Percentiles rank a stretch among this genome's conserved stretches.
These are phyloP conservation scores for Drosophila quasianomalipes DNA, from an alignment of 2,888 invertebrate species.

Conservation along the genomic window DNA sequence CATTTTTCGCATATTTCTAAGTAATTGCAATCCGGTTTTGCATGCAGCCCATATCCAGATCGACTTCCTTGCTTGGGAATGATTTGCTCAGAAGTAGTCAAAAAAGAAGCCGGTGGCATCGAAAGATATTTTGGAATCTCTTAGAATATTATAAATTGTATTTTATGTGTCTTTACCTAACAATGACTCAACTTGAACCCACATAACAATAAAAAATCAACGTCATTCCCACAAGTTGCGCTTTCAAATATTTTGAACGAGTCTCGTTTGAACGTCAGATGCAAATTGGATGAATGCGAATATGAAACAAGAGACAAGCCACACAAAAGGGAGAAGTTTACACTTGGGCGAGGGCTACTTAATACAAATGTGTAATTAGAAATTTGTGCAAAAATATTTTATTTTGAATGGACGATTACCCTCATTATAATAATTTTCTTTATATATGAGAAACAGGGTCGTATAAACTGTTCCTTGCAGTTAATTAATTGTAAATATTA, in stretches of 20 bases:
- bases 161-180: not conserved
- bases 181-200: conserved; percentile 2
- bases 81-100: conserved; percentile 8
- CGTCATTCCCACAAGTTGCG: conserved; percentile 51
- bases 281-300: conserved; percentile 68
- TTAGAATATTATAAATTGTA: not conserved
- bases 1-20: conserved; percentile 64
- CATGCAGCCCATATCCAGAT: conserved; percentile 31
- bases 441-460: not conserved
- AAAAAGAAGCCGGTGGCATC: not conserved
- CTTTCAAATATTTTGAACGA: conserved; percentile 34
- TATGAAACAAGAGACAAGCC: conserved; percentile 57
- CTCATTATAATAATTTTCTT: not conserved
- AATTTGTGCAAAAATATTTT: not conserved
- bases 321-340: conserved; percentile 8
- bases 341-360: conserved; percentile 13
- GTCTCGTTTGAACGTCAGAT: conserved; percentile 51
- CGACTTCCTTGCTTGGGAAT: conserved; percentile 20
- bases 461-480: not conserved
- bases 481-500: not conserved
- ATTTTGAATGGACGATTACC: not conserved
- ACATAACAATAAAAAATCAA: conserved; percentile 62
- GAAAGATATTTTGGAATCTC: not conserved
- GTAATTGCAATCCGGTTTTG: conserved; percentile 55
- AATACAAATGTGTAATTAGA: not conserved